phyloP scores from a whole-genome alignment of 2,888 invertebrate genomes.

The Blastobasis lacticolella region DNA sequence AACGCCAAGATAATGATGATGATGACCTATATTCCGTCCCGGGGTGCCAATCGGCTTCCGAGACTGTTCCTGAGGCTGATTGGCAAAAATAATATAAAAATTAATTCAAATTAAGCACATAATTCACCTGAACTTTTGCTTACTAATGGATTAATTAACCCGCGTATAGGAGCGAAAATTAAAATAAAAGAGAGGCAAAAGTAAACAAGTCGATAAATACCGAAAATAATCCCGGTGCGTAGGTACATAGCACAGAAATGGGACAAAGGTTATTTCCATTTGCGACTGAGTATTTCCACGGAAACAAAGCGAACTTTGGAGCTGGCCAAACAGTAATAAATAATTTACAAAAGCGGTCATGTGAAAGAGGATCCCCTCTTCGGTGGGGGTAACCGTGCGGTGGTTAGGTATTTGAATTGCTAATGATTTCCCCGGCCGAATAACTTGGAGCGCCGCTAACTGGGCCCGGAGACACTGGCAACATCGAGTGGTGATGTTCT shows the following conservation, averaged over 20 bases:
- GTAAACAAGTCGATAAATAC: too few species aligned
- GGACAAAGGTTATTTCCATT: constrained; percentile 36
- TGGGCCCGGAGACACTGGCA: constrained; percentile 40
- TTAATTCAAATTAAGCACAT: too few species aligned
- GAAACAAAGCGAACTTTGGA: constrained; percentile 54
- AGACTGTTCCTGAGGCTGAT: too few species aligned
- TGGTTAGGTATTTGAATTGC: constrained; percentile 66
- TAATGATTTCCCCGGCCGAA: constrained; percentile 58
- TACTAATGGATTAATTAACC: too few species aligned
- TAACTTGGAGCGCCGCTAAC: constrained; percentile 50
- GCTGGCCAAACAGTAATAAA: constrained; percentile 64
- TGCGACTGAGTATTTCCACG: constrained; percentile 36
- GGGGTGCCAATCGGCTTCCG: too few species aligned
- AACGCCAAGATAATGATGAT: too few species aligned
- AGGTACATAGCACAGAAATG: constrained; percentile 9
- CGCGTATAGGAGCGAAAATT: too few species aligned
- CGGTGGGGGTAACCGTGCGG: constrained; percentile 44
- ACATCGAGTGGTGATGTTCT: constrained; percentile 4
- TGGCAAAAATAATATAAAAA: too few species aligned
- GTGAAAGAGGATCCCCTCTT: constrained; percentile 57
- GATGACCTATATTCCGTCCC: too few species aligned
- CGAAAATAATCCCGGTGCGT: neutral
- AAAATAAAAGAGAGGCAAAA: too few species aligned
- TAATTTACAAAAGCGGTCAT: constrained; percentile 66
- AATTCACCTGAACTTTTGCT: too few species aligned